A percentile compares a stretch with the other conserved stretches of the same genome.
Evolutionary conservation across 2,888 invertebrate genomes (phyloP).

Genomic region (Dendrolimus pini): DNA sequence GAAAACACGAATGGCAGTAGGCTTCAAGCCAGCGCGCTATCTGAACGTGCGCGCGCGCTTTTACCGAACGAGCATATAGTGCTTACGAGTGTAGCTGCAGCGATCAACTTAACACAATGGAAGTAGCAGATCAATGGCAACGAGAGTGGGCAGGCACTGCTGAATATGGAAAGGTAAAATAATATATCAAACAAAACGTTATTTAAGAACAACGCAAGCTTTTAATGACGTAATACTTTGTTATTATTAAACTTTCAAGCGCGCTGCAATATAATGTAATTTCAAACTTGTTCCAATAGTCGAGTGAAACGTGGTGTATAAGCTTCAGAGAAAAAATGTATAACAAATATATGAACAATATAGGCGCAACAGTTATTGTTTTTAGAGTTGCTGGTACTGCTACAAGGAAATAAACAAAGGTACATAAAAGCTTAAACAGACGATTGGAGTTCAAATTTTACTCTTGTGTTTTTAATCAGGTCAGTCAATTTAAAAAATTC

Average conservation of each 20-base stretch:
- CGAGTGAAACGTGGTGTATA: too few species aligned
- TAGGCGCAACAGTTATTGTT: too few species aligned
- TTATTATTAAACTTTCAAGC: constrained; percentile 2
- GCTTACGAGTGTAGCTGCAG: constrained; percentile 68
- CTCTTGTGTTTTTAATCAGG: too few species aligned
- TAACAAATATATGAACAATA: too few species aligned
- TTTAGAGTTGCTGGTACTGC: too few species aligned
- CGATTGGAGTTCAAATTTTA: too few species aligned
- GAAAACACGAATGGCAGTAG: constrained; percentile 34
- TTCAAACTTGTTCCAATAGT: not conserved
- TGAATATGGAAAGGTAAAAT: constrained; percentile 68
- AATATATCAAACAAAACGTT: constrained; percentile 14
- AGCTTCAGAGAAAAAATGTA: too few species aligned
- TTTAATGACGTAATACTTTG: constrained; percentile 5
- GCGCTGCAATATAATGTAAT: not conserved
- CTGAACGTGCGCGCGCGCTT: constrained; percentile 44
- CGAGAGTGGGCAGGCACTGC: constrained; percentile 70
- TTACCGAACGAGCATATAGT: constrained; percentile 32
- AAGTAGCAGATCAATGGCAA: constrained; percentile 71
- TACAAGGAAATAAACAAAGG: too few species aligned
- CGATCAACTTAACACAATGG: constrained; percentile 57
- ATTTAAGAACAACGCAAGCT: constrained; percentile 3
- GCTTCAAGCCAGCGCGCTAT: constrained; percentile 48
- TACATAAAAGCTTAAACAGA: too few species aligned
- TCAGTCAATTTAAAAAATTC: too few species aligned